Base-by-base conservation (phyloP, 2,113 vertebrate species). In the Antigone vipio region DNA sequence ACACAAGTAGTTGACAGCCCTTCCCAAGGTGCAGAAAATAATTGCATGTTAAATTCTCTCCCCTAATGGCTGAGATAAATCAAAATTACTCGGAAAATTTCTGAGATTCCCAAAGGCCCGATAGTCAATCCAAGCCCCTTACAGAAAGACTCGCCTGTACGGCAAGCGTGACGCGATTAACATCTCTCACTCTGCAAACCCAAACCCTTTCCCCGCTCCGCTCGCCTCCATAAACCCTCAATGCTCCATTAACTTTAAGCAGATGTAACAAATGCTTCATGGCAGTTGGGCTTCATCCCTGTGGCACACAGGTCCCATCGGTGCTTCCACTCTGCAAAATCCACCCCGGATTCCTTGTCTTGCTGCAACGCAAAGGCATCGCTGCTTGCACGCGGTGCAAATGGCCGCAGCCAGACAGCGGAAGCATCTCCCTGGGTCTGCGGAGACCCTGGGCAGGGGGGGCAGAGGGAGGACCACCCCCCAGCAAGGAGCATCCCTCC, bases 301-400 rank as follows among this genome's bases (percentile, higher is more conserved):
- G 15, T 4, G 38, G 23, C 79, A 38, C 32, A 12, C 7, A 8
- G 55, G 50, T 60, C 52, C 77, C 67, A 24, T 9, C n/a, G 1
- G 24, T 2, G 4, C n/a, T 68, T 50, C 68, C 45, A 3, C 32
- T 8, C 89, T 8, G 24, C 64, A 56, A 18, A 62, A 63, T 2
- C 83, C 71, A 3, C 9, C n/a, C 74, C 1, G 18, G 27, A 4
- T 10, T 45, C 42, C 79, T 21, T 4, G n/a, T 34, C 75, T 15
- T 2, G 13, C 71, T 14, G 59, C 15, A 8, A 1, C 27, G 9
- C 38, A 13, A 32, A 26, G 73, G 50, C 49, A 12, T 5, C 6
- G 2, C 82, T 5, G 44, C 45, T 45, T 15, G 1, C 2, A 1
- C 0, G 19, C 5, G 5, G 21, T 12, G 59, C 45, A 4, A 29